Evolutionary conservation across 2,797 vertebrate genomes (phyloP), one percentile per base, ranked within the genome.

Genomic region (Mionectes olivaceus): DNA sequence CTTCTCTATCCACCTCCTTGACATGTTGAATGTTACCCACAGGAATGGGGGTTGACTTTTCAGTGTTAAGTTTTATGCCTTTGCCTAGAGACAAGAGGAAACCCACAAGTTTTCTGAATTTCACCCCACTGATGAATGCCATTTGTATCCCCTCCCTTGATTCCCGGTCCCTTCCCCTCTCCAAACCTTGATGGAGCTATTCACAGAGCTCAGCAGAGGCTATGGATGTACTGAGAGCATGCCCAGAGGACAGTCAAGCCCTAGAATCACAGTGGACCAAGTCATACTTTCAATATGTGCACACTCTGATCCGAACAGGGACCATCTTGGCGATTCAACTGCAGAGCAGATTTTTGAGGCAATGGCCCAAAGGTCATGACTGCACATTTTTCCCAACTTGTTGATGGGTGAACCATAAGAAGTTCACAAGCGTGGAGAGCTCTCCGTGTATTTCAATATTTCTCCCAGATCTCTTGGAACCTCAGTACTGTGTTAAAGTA

Each of bases 211-310:
- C 70, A 35, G 32, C 25, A 70, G 44, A 84, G 47, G 17, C 70
- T 27, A 16, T 16, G 43, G 69, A 50, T 0, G 0, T 52, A 10
- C 7, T 13, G 5, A 59, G 41, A 78, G 2, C 14, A 4, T 5
- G 17, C 47, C 21, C 50, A 67, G 44, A n/a, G 32, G 28, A n/a
- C 3, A 27, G 18, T 14, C 32, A 47, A 37, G 23, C 18, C 68
- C 25, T 32, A 18, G 65, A 71, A 69, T 44, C 16, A 30, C 21
- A n/a, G 23, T 2, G 14, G 35, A 41, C 22, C 17, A 32, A 46
- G 32, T 25, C 19, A 41, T 18, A 12, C 32, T 55, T 64, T n/a
- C 32, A 35, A 7, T 17, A 70, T 1, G 2, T 46, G 35, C 53
- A n/a, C 23, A 10, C 18, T 22, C 24, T 50, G 24, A 18, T n/a